These are phyloP conservation scores for Galbula dea DNA, from an alignment of 2,113 vertebrate genomes.

Conservation along the genomic window DNA sequence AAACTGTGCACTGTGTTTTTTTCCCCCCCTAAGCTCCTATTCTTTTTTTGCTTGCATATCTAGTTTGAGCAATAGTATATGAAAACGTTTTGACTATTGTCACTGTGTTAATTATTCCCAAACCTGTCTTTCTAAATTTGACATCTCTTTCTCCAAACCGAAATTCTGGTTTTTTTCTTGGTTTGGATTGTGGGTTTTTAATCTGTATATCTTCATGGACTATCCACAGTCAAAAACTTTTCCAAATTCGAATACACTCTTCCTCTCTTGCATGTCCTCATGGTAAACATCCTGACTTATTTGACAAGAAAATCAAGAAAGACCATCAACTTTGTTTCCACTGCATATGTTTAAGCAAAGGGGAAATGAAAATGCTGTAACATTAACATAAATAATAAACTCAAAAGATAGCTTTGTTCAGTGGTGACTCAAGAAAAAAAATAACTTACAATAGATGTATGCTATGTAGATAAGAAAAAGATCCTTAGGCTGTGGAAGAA, in stretches of 20 bases:
- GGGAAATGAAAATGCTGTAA: not conserved
- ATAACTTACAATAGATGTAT: not conserved
- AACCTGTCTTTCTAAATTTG: not conserved
- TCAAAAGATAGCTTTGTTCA: not conserved
- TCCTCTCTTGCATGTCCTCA: not conserved
- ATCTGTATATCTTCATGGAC: not conserved
- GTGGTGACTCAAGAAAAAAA: not conserved
- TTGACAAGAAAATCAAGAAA: not conserved
- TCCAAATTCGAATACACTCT: not conserved
- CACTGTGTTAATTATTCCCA: not conserved
- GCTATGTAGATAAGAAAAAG: not conserved
- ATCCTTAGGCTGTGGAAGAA: not conserved
- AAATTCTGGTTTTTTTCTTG: not conserved
- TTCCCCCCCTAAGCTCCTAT: not conserved
- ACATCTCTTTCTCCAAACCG: not conserved
- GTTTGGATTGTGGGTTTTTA: rapidly evolving
- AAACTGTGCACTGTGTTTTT: not conserved
- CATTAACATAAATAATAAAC: not conserved
- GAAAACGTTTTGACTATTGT: not conserved
- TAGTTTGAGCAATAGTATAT: not conserved
- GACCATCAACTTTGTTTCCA: not conserved
- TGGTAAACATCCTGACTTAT: not conserved
- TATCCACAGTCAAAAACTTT: not conserved
- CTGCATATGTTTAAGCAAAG: not conserved
- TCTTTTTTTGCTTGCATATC: not conserved